phyloP scores from a whole-genome alignment of 2,888 invertebrate species.

The Spatulosminthurus flaviceps region DNA sequence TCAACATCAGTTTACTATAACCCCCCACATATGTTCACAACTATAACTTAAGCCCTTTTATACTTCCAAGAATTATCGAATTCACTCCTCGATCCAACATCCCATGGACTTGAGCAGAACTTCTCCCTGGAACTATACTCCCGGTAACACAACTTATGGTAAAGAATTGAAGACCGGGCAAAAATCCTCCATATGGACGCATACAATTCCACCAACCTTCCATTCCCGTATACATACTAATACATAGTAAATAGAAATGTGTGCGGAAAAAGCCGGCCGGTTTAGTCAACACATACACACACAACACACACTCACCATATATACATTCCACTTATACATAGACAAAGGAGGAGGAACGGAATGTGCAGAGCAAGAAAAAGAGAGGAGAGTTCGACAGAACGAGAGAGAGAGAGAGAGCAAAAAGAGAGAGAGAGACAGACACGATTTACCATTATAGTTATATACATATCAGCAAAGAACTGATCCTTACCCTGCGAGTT shows the following conservation, averaged over 20 bases:
- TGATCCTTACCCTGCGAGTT: slow-evolving; percentile 10
- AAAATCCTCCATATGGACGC: slow-evolving; percentile 21
- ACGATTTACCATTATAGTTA: not conserved
- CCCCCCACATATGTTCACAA: too few species aligned
- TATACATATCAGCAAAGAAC: not conserved
- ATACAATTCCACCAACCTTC: not conserved
- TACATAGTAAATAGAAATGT: not conserved
- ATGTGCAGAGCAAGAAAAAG: slow-evolving; percentile 1
- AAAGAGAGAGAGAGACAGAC: not conserved
- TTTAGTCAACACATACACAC: not conserved
- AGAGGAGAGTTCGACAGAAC: not conserved
- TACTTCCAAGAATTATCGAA: too few species aligned
- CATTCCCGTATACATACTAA: not conserved
- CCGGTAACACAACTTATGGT: not conserved
- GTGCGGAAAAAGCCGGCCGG: slow-evolving; percentile 34
- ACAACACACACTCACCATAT: not conserved
- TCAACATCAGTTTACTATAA: too few species aligned
- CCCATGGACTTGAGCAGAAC: not conserved
- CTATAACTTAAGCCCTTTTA: too few species aligned
- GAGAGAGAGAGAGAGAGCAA: too few species aligned
- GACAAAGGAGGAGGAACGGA: not conserved
- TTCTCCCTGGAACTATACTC: not conserved
- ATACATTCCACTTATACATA: not conserved
- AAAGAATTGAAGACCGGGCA: not conserved
- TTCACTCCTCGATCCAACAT: too few species aligned